phyloP scores from a whole-genome alignment of 2,797 vertebrate genomes.

The Adrianichthys oophorus region DNA sequence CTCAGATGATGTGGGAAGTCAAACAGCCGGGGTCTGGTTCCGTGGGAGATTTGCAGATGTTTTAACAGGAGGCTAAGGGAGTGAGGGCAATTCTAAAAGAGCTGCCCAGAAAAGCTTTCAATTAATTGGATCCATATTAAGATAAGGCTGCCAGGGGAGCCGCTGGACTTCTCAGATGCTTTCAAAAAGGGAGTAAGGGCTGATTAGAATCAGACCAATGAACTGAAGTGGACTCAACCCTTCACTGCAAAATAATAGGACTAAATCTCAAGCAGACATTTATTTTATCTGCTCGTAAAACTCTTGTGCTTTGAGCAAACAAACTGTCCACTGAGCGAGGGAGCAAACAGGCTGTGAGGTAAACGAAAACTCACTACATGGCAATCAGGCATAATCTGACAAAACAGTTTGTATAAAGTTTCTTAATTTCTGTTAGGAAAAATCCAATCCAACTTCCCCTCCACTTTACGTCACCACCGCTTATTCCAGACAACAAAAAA shows the following conservation, averaged over 20 bases:
- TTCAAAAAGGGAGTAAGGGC: constrained; percentile 57
- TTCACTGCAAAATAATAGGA: constrained; percentile 27
- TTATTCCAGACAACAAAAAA: no score
- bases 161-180: constrained; percentile 42
- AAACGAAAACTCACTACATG: constrained; percentile 8
- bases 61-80: constrained; percentile 56
- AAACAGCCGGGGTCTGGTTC: constrained; percentile 44
- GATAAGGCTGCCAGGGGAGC: constrained; percentile 67
- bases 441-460: background rate
- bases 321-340: constrained; percentile 17
- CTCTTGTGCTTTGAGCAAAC: constrained; percentile 24
- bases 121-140: constrained; percentile 78
- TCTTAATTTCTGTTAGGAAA: constrained; percentile 2
- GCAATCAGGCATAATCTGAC: background rate
- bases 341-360: constrained; percentile 3
- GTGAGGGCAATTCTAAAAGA: constrained; percentile 56
- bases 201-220: constrained; percentile 50
- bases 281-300: constrained; percentile 37
- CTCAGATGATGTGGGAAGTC: constrained; percentile 43
- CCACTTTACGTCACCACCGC: no score
- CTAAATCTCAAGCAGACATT: constrained; percentile 30
- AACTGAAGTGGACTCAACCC: constrained; percentile 52
- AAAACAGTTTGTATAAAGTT: constrained; percentile 9
- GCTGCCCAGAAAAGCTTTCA: constrained; percentile 48
- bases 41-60: constrained; percentile 62